Evolutionary conservation across 1,140 invertebrate species (phyloP).

Genomic region (Sinonovacula constricta): DNA sequence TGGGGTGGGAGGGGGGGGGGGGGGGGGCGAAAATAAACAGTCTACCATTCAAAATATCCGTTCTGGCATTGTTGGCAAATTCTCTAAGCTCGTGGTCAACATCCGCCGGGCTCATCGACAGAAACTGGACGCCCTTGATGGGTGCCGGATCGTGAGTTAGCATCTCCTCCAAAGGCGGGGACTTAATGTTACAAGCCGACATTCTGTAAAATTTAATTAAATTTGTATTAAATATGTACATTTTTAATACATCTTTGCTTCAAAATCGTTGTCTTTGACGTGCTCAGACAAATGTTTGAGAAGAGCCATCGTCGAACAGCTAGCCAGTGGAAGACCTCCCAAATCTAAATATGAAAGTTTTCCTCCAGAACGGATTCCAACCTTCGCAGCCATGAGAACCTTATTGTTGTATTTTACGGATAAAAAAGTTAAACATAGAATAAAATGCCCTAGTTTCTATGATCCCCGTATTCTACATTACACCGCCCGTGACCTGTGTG

Average conservation of each 20-base stretch:
- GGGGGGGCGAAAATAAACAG: too few species aligned
- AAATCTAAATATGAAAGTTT: not conserved
- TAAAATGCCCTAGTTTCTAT: too few species aligned
- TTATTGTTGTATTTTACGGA: too few species aligned
- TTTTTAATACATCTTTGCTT: not conserved
- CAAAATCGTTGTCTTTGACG: not conserved
- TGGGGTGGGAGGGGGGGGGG: too few species aligned
- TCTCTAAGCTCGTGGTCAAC: conserved; percentile 26
- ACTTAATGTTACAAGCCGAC: conserved; percentile 30
- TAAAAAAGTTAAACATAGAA: too few species aligned
- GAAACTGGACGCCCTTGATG: conserved; percentile 38
- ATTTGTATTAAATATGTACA: not conserved
- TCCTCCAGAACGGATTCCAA: not conserved
- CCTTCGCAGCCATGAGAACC: not conserved
- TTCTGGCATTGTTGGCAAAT: conserved; percentile 34
- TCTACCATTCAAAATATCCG: conserved; percentile 34
- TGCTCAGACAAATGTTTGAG: not conserved
- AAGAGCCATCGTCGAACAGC: not conserved
- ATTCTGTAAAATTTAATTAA: conserved; percentile 27
- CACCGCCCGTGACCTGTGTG: too few species aligned
- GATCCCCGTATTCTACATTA: too few species aligned
- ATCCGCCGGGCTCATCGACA: conserved; percentile 13
- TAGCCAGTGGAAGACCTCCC: not conserved
- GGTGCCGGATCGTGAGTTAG: conserved; percentile 25
- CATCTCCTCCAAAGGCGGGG: conserved; percentile 12